Percentiles rank a stretch among this genome's conserved stretches.
Conservation (phyloP, 2,113 vertebrate species). For the Sinosuthora webbiana region DNA sequence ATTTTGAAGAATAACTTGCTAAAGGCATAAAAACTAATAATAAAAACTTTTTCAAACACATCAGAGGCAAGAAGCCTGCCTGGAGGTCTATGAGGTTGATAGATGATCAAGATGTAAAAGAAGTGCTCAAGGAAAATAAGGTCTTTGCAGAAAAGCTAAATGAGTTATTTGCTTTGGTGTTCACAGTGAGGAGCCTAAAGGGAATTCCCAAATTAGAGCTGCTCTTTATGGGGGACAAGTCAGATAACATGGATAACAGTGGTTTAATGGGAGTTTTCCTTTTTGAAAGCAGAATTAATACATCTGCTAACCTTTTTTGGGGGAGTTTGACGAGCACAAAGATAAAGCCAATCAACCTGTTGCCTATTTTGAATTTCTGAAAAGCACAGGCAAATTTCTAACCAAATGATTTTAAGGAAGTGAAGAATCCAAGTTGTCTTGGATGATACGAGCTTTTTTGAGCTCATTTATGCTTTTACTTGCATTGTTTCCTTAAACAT, state of each 20-base stretch:
- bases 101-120: slow-evolving; percentile 68
- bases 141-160: slow-evolving; percentile 52
- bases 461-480: neutral
- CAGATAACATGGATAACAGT: slow-evolving; percentile 3
- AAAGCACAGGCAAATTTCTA: neutral
- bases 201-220: slow-evolving; percentile 51
- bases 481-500: neutral
- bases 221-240: neutral
- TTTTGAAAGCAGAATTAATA: neutral
- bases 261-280: neutral
- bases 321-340: neutral
- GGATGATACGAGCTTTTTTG: accelerated
- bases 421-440: neutral
- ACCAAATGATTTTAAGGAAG: neutral
- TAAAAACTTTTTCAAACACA: slow-evolving; percentile 59
- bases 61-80: slow-evolving; percentile 46
- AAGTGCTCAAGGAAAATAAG: slow-evolving; percentile 58
- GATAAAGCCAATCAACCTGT: neutral
- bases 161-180: slow-evolving; percentile 60
- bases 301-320: neutral
- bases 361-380: neutral
- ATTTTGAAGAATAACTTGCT: slow-evolving; percentile 64
- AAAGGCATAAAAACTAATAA: slow-evolving; percentile 65
- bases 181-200: slow-evolving; percentile 34
- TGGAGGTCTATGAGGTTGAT: slow-evolving; percentile 56